A percentile compares a stretch with the other conserved stretches of the same genome.
Conservation (phyloP, 2,888 invertebrate species). For the Scelioninae gen. 2 region DNA sequence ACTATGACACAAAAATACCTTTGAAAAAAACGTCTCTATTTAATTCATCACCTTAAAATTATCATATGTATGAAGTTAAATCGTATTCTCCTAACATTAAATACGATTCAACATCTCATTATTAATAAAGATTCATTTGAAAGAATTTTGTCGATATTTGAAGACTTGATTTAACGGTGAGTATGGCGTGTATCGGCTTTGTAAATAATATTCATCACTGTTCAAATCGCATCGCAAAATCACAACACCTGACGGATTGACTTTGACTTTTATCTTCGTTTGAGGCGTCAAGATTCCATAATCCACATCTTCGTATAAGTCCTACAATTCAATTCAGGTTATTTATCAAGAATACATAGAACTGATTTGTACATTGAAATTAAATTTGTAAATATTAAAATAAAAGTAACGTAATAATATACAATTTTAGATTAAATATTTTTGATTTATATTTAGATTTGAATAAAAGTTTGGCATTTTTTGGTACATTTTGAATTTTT, state of each 20-base stretch:
- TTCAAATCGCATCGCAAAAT: conserved; percentile 89
- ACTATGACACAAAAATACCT: conserved; percentile 59
- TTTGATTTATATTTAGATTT: too few relatives aligned
- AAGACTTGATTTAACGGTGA: conserved; percentile 78
- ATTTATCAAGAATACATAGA: background rate
- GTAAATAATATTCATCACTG: conserved; percentile 74
- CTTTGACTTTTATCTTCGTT: conserved; percentile 94
- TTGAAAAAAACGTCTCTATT: conserved; percentile 46
- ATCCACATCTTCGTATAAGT: conserved; percentile 92
- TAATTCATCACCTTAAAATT: conserved; percentile 26
- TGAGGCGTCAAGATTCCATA: conserved; percentile 89
- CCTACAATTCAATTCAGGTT: conserved; percentile 76
- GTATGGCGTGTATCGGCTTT: conserved; percentile 73
- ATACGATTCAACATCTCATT: conserved; percentile 25
- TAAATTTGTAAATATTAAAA: too few relatives aligned
- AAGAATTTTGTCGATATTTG: conserved; percentile 75
- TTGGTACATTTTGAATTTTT: background rate
- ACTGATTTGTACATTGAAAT: too few relatives aligned
- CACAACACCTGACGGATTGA: conserved; percentile 93
- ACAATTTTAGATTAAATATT: too few relatives aligned
- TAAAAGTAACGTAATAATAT: too few relatives aligned
- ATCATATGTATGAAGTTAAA: conserved; percentile 24
- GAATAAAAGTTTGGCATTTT: too few relatives aligned
- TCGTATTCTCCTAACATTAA: conserved; percentile 34
- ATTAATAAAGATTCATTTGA: conserved; percentile 64